Conservation (phyloP, 2,888 invertebrate genomes). For the Schrankia costaestrigalis region DNA sequence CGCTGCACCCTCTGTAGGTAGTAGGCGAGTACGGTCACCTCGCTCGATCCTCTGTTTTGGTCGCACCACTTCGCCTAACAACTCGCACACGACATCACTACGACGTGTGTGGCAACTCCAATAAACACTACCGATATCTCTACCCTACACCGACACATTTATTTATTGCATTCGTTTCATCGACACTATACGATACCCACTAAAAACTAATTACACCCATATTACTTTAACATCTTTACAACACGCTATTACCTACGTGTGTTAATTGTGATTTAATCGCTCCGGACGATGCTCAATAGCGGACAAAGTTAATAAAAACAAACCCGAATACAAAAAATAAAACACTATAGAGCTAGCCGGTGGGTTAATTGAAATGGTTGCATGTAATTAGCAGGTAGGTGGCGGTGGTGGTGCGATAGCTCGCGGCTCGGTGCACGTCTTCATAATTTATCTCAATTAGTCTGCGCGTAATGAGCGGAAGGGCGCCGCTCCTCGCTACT, state of each 20-base stretch:
- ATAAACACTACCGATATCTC: conserved; percentile 34
- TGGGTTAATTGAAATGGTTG: conserved; percentile 69
- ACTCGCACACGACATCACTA: conserved; percentile 3
- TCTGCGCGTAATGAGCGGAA: conserved; percentile 71
- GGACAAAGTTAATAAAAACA: conserved; percentile 46
- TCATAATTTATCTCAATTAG: conserved; percentile 79
- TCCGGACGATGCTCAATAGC: conserved; percentile 38
- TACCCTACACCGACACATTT: conserved; percentile 28
- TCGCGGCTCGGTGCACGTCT: conserved; percentile 68
- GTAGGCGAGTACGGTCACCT: conserved; percentile 33
- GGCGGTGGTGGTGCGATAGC: conserved; percentile 56
- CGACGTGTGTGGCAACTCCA: conserved; percentile 49
- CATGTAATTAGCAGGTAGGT: conserved; percentile 71
- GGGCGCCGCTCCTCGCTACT: conserved; percentile 45
- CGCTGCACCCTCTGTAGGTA: conserved; percentile 9
- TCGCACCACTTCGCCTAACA: conserved; percentile 27
- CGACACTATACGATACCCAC: conserved; percentile 48
- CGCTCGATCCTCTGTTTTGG: conserved; percentile 49
- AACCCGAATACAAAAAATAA: conserved; percentile 36
- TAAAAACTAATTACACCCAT: conserved; percentile 52
- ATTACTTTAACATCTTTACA: conserved; percentile 41
- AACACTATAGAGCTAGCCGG: conserved; percentile 42
- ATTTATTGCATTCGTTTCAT: conserved; percentile 45
- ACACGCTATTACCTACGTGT: conserved; percentile 41
- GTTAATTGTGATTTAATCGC: conserved; percentile 52